phyloP scores from a whole-genome alignment of 2,113 vertebrate species.

The Erythrocercus mccallii region DNA sequence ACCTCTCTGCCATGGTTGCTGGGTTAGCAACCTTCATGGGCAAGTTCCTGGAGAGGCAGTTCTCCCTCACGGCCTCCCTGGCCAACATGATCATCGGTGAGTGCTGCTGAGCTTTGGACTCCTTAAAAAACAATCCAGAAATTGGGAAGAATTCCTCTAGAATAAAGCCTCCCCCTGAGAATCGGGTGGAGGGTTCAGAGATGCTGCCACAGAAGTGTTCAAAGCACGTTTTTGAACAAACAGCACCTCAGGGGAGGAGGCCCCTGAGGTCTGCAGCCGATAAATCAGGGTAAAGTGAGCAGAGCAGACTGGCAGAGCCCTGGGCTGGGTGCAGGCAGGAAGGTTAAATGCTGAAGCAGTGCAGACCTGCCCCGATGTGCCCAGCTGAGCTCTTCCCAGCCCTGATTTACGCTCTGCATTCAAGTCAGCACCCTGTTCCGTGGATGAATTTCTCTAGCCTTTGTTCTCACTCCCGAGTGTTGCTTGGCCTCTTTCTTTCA shows the following conservation, averaged over 20 bases:
- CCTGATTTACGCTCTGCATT: background rate
- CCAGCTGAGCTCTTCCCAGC: background rate
- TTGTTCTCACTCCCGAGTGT: background rate
- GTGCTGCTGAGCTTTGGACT: background rate
- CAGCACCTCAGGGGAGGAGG: background rate
- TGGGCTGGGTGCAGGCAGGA: background rate
- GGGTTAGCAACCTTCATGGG: slow-evolving; percentile 89
- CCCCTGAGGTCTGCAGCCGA: background rate
- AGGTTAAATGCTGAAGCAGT: background rate
- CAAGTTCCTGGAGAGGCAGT: slow-evolving; percentile 93
- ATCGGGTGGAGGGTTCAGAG: background rate
- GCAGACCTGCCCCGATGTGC: background rate
- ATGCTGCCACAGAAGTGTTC: background rate
- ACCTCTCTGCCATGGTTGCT: slow-evolving; percentile 80
- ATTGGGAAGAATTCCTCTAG: background rate
- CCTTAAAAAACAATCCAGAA: background rate
- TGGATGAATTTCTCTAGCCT: background rate
- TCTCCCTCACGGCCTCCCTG: slow-evolving; percentile 76
- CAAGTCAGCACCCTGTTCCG: background rate
- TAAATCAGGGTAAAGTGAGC: background rate
- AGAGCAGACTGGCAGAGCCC: background rate
- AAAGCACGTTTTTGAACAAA: background rate
- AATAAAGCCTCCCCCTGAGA: background rate
- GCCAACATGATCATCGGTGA: slow-evolving; percentile 90
- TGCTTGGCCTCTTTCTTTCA: background rate